Percentiles rank a stretch among this genome's conserved stretches.
phyloP scores from a whole-genome alignment of 2,113 vertebrate species.

The Phylloscopus trochilus region DNA sequence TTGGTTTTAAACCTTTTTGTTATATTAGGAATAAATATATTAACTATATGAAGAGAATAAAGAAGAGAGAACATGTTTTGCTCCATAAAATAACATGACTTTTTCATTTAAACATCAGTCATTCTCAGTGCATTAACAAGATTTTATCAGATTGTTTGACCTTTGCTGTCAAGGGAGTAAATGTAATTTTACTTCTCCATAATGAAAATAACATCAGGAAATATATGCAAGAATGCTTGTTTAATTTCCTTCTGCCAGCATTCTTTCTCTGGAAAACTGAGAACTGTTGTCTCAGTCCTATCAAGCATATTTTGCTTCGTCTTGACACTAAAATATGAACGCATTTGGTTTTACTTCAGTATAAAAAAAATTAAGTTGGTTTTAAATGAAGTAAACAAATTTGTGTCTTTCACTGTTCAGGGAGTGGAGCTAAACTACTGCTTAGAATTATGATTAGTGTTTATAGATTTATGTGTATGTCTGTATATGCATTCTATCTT shows the following conservation, averaged over 20 bases:
- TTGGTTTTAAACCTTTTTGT: background rate
- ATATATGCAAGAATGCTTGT: constrained; percentile 50
- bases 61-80: background rate
- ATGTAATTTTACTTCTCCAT: constrained; percentile 55
- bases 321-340: constrained; percentile 20
- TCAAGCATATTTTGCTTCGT: background rate
- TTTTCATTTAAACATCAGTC: constrained; percentile 34
- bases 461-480: background rate
- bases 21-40: background rate
- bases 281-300: constrained; percentile 47
- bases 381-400: background rate
- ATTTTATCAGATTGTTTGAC: constrained; percentile 59
- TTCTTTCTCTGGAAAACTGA: constrained; percentile 59
- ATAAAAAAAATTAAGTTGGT: background rate
- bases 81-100: background rate
- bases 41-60: background rate
- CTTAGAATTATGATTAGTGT: background rate
- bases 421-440: background rate
- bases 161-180: constrained; percentile 59
- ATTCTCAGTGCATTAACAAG: constrained; percentile 47
- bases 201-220: constrained; percentile 70
- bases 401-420: background rate
- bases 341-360: constrained; percentile 11
- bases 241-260: constrained; percentile 67
- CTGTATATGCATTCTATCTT: background rate